Base-by-base conservation (phyloP, 1,140 invertebrate species). In the Zaprionus tsacasi region DNA sequence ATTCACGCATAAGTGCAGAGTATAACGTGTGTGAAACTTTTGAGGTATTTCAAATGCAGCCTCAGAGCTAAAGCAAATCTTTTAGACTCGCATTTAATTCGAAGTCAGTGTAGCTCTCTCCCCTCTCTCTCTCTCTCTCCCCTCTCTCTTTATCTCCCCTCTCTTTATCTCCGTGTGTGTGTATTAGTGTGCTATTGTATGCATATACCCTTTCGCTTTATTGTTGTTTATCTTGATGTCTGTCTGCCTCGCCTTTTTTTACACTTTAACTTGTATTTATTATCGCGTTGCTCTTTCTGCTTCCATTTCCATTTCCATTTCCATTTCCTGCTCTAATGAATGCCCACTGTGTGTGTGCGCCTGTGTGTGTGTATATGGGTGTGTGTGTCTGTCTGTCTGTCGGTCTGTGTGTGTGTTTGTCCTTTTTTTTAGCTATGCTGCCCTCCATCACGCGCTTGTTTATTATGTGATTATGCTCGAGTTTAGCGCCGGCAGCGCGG, bases 391-490 rank as follows among this genome's bases (percentile, higher is more conserved):
- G 21, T 2, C 1, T 33, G 33, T 69, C 10, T 45, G 48, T 38
- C n/a, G 66, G 35, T 58, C 43, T 59, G 7, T 40, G 6, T 45
- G 10, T 52, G 2, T 61, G n/a, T 11, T 64, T 30, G 48, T 54
- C 59, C 59, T 61, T 64, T 56, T 63, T 35, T 38, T 21, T 66
- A 54, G 45, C 33, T 60, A 1, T 45, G 40, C n/a, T 43, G n/a
- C 40, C 40, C 40, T 45, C 48, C 70, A 73, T 67, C 30, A 21
- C 21, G 38, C 66, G 48, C 52, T 73, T 89, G 76, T 89, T 89
- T 89, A 89, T 89, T 89, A 89, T 89, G 85, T 90, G 85, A 89
- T 89, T 89, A 89, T 89, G 86, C 81, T 68, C 69, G 68, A 88
- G 70, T 88, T 89, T 76, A 88, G 77, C 76, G 71, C 67, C 74